Base-by-base conservation (phyloP, 2,113 vertebrate species). In the Lepus americanus region DNA sequence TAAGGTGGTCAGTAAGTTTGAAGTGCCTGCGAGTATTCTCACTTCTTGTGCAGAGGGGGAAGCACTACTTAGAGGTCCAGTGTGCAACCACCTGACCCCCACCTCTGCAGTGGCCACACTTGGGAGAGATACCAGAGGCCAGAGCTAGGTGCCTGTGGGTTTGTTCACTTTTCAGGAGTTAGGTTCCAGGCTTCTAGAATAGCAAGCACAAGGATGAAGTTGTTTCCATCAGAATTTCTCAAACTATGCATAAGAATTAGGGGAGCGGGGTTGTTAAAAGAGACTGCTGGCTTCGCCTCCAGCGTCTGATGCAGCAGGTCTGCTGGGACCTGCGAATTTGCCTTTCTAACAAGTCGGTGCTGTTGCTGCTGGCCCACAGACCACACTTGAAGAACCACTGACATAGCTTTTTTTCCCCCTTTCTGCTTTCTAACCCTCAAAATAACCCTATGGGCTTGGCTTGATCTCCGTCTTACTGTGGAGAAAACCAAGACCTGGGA, bases 401-500 rank as follows among this genome's bases (percentile, higher is more conserved):
- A 64, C 22, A 6, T 9, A 20, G 3, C 9, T 69, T 66, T 61
- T 39, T n/a, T 27, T 3, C 10, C 66, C 44, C 44, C 44, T 6
- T 44, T 44, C 44, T 44, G 44, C 44, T 44, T 44, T 44, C 25
- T 36, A 53, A 76, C 64, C 22, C 49, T 90, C 44, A 31, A 51
- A 67, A 51, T 78, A 85, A 55, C 53, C 55, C 25, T 64, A 13
- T 19, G 69, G 49, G 11, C 25, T 87, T 81, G 69, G 14, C 36
- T 36, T 59, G 22, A 36, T 83, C 29, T 92, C 36, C 59, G 13
- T 86, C n/a, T 66, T 51, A 25, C 73, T 39, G 36, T 51, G 36
- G 84, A 94, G 78, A 63, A 88, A 89, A 92, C 44, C 39, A 64
- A 84, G 78, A 6, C 27, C 39, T 10, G 90, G 88, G 53, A 87